These are phyloP conservation scores for Apoda limacodes DNA, from an alignment of 2,888 invertebrate genomes.

Conservation along the genomic window DNA sequence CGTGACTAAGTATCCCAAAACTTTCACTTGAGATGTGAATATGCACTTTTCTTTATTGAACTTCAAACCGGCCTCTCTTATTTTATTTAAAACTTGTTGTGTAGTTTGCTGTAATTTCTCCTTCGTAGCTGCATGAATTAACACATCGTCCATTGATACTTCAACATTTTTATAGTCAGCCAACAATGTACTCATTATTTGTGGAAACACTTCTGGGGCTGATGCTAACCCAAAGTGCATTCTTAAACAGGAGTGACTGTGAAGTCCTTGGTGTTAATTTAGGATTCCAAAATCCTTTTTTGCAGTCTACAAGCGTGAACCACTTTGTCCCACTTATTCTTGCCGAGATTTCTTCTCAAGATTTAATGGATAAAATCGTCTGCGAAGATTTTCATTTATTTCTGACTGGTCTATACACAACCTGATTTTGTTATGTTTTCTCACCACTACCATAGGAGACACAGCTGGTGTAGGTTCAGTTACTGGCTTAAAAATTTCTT, in stretches of 20 bases:
- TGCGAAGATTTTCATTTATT: no score
- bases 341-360: slow-evolving; percentile 5
- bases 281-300: slow-evolving; percentile 17
- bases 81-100: slow-evolving; percentile 6
- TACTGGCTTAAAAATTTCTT: no score
- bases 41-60: slow-evolving; percentile 6
- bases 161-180: slow-evolving; percentile 6
- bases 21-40: no score
- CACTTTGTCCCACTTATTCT: slow-evolving; percentile 13
- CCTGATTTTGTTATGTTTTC: no score
- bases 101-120: slow-evolving; percentile 8
- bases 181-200: slow-evolving; percentile 15
- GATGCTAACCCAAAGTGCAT: slow-evolving; percentile 19
- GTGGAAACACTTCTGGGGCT: slow-evolving; percentile 22
- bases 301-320: slow-evolving; percentile 17
- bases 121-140: slow-evolving; percentile 7
- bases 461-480: no score
- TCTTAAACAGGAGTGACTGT: no score
- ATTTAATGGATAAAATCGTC: no score
- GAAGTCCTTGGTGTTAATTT: slow-evolving; percentile 11
- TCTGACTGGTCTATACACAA: no score
- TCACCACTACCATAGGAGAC: no score
- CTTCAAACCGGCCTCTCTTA: slow-evolving; percentile 3
- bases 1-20: no score
- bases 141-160: slow-evolving; percentile 14